Evolutionary conservation across 2,113 vertebrate species (phyloP).

Genomic region (Danio rerio): GRCz12tu NC_133196.1:31181001-31181500

Average conservation of each 20-base stretch:
- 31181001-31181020: not conserved
- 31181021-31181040: not conserved
- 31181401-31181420: too few relatives aligned
- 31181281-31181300: not conserved
- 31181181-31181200: slow-evolving; percentile 12
- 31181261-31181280: not conserved
- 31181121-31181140: slow-evolving; percentile 25
- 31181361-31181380: not conserved
- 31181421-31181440: too few relatives aligned
- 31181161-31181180: slow-evolving; percentile 50
- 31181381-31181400: not conserved
- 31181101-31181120: slow-evolving; percentile 39
- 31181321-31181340: not conserved
- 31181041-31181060: slow-evolving; percentile 29
- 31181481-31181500: too few relatives aligned
- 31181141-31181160: slow-evolving; percentile 44
- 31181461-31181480: too few relatives aligned
- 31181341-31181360: not conserved
- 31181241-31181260: not conserved
- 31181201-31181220: slow-evolving; percentile 24
- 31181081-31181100: slow-evolving; percentile 44
- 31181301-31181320: not conserved
- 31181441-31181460: too few relatives aligned
- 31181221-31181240: not conserved
- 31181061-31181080: slow-evolving; percentile 23